Percentiles rank a stretch among this genome's conserved stretches.
Evolutionary conservation across 2,888 invertebrate species (phyloP).

Genomic region (Phaonia tiefii): DNA sequence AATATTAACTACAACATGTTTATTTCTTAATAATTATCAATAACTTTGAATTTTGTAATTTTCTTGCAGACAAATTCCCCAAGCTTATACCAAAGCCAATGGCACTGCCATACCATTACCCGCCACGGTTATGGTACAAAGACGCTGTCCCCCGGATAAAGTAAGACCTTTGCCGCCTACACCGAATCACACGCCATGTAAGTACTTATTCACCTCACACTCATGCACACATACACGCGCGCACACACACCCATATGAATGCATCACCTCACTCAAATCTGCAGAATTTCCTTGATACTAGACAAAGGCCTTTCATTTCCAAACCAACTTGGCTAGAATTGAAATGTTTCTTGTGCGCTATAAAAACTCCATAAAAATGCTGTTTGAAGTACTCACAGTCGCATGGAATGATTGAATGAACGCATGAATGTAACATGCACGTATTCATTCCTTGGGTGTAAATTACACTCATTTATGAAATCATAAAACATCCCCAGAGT

Average conservation of each 20-base stretch:
- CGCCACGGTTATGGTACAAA: slow-evolving; percentile 88
- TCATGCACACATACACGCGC: background rate
- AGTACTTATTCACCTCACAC: slow-evolving; percentile 69
- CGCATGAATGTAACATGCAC: background rate
- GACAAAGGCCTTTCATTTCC: slow-evolving; percentile 3
- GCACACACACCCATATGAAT: too few species aligned
- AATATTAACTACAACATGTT: background rate
- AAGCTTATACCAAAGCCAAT: slow-evolving; percentile 83
- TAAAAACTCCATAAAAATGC: slow-evolving; percentile 8
- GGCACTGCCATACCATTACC: slow-evolving; percentile 90
- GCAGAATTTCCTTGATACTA: background rate
- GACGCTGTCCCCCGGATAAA: slow-evolving; percentile 90
- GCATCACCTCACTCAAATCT: background rate
- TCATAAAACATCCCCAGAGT: slow-evolving; percentile 57
- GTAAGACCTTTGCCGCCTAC: slow-evolving; percentile 88
- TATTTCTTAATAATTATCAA: background rate
- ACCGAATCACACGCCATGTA: slow-evolving; percentile 82
- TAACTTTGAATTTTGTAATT: slow-evolving; percentile 42
- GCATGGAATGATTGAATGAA: background rate
- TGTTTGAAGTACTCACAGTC: background rate
- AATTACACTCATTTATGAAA: slow-evolving; percentile 32
- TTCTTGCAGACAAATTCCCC: slow-evolving; percentile 85
- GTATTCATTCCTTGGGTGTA: slow-evolving; percentile 9
- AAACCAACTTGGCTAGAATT: background rate
- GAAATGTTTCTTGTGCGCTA: slow-evolving; percentile 6